Evolutionary conservation across 1,140 invertebrate species (phyloP), one percentile per base, ranked within the genome.

Genomic region (Pygmarrhopalites habei): DNA sequence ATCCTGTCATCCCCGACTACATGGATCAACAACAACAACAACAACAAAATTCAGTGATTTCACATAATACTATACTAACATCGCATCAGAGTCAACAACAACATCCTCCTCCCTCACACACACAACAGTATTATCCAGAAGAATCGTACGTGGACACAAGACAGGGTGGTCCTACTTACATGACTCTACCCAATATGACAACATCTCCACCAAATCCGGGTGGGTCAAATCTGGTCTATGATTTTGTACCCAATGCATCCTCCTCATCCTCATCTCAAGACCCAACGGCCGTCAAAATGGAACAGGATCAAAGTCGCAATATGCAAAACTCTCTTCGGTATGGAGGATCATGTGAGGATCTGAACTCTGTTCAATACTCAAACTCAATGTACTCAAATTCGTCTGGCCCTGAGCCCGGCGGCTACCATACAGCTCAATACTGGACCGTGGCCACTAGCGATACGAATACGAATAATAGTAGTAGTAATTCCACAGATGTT

Each of bases 91-190:
- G 7, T 17, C 23, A 10, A 30, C 53, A 56, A 41, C 53, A 56
- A 23, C 26, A 56, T 35, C 53, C 4, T 25, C 30, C 25, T 21
- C n/a, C 21, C 47, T 53, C 64, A 49, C 49, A 57, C 26, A 29
- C 61, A 47, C 58, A 60, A n/a, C 65, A 67, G 61, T 66, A 66
- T 66, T 66, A 66, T 43, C 26, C 28, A 17, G 53, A 35, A 28
- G 53, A 56, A 26, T 35, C 5, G 5, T 39, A 3, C 12, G 5
- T 35, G 5, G 53, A 56, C 7, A 5, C 53, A 14, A 2, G 53
- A 10, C 17, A 21, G 19, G 14, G 5, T 12, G 3, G 10, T 56
- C 28, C 53, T 56, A 56, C 53, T 7, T 56, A 56, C 35, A 39
- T 56, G 35, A 56, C 29, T n/a, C 53, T 56, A 12, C 53, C 53